Percentiles rank a stretch among this genome's conserved stretches.
phyloP scores from a whole-genome alignment of 2,888 invertebrate genomes.

The Folsomia manolachei region DNA sequence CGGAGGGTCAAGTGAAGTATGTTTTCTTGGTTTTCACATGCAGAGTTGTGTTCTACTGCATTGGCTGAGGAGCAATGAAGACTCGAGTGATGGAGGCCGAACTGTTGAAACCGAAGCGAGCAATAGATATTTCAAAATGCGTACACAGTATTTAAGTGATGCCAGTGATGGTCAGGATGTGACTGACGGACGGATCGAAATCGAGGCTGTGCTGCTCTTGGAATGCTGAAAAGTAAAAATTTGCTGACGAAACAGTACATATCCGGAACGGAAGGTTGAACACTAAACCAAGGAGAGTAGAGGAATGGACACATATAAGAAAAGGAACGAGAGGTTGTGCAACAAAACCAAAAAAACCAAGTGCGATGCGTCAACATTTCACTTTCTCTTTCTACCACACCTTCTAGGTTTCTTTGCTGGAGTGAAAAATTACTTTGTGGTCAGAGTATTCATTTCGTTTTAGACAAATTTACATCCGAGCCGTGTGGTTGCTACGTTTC shows the following conservation, averaged over 20 bases:
- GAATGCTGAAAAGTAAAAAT: slow-evolving; percentile 15
- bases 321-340: slow-evolving; percentile 18
- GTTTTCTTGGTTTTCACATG: neutral
- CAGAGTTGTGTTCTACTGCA: neutral
- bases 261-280: neutral
- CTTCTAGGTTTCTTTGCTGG: no score
- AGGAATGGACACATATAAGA: neutral
- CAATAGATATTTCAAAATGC: slow-evolving; percentile 14
- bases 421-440: no score
- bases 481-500: no score
- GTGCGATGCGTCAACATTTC: no score
- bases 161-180: slow-evolving; percentile 18
- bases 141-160: slow-evolving; percentile 15
- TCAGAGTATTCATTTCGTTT: no score
- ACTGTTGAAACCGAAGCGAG: neutral
- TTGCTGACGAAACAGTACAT: slow-evolving; percentile 17
- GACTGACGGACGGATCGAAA: no score
- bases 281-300: neutral
- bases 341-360: slow-evolving; percentile 8
- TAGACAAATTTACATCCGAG: no score
- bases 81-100: neutral
- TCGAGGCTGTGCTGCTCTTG: neutral
- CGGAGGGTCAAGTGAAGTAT: neutral
- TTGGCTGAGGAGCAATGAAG: no score
- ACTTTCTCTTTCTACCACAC: no score